Percentiles rank a stretch among this genome's conserved stretches.
These are phyloP conservation scores for Carcina quercana DNA, from an alignment of 2,888 invertebrate species.

Conservation along the genomic window DNA sequence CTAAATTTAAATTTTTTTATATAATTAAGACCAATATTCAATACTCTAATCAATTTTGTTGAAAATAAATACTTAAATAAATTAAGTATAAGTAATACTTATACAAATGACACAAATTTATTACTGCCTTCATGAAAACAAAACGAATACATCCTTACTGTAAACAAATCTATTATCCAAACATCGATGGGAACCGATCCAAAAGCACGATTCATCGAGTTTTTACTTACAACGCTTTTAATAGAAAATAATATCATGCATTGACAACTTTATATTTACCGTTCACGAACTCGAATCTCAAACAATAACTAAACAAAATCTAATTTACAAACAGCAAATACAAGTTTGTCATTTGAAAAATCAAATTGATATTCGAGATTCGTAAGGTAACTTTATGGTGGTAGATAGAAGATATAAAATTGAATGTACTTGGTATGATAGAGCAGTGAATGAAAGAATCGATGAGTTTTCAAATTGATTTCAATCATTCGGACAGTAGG, in stretches of 20 bases:
- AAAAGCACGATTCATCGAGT: conserved; percentile 33
- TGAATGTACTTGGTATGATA: neutral
- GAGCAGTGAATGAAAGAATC: conserved; percentile 28
- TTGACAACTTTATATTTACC: conserved; percentile 25
- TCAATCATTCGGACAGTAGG: conserved; percentile 63
- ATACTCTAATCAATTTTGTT: no score
- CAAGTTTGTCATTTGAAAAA: neutral
- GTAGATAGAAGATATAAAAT: neutral
- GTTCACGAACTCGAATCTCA: neutral
- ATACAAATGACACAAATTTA: no score
- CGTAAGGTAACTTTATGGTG: neutral
- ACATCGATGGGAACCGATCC: neutral
- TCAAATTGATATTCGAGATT: no score
- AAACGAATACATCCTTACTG: no score
- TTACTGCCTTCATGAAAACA: no score
- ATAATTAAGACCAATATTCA: no score
- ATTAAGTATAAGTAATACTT: no score
- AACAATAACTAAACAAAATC: neutral
- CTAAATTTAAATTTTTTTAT: no score
- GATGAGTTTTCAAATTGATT: conserved; percentile 61
- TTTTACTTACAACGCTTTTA: conserved; percentile 43
- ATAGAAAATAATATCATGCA: conserved; percentile 40
- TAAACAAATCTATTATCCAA: neutral
- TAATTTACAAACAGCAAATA: conserved; percentile 8
- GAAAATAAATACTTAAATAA: no score